Evolutionary conservation across 2,888 invertebrate species (phyloP).

Genomic region (Myopa tessellatipennis): DNA sequence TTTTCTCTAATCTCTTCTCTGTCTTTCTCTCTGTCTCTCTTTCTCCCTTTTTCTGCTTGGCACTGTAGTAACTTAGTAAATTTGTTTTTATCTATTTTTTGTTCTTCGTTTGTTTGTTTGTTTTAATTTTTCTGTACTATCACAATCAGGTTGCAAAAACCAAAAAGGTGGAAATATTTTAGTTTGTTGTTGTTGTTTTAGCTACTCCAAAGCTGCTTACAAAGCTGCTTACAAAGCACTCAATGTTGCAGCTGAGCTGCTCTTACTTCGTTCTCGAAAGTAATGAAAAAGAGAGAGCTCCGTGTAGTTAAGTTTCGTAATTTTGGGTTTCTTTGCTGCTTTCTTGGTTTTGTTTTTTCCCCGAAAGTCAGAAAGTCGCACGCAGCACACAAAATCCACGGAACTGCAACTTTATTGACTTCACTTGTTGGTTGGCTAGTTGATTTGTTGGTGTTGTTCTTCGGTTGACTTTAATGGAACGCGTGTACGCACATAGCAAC

Average conservation of each 20-base stretch:
- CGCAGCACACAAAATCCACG: too few relatives aligned
- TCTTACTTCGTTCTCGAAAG: background rate
- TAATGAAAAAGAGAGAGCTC: constrained; percentile 18
- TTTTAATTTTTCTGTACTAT: constrained; percentile 12
- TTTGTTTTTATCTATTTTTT: background rate
- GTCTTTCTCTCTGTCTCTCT: background rate
- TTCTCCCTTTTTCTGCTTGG: constrained; percentile 15
- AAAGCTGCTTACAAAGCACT: too few relatives aligned
- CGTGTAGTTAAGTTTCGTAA: background rate
- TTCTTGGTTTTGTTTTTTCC: too few relatives aligned
- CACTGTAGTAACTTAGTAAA: constrained; percentile 21
- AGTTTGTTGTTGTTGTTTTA: background rate
- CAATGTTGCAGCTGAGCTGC: too few relatives aligned
- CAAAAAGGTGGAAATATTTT: too few relatives aligned
- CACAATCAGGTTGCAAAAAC: constrained; percentile 14
- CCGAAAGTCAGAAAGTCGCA: too few relatives aligned
- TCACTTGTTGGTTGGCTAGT: too few relatives aligned
- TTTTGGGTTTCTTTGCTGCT: too few relatives aligned
- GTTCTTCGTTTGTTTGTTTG: background rate
- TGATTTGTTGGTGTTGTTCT: background rate
- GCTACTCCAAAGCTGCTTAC: background rate
- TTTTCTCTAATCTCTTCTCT: background rate
- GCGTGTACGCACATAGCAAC: constrained; percentile 31
- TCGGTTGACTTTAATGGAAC: background rate
- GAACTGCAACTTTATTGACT: too few relatives aligned